phyloP scores from a whole-genome alignment of 2,888 invertebrate species.

The Junonia oenone region DNA sequence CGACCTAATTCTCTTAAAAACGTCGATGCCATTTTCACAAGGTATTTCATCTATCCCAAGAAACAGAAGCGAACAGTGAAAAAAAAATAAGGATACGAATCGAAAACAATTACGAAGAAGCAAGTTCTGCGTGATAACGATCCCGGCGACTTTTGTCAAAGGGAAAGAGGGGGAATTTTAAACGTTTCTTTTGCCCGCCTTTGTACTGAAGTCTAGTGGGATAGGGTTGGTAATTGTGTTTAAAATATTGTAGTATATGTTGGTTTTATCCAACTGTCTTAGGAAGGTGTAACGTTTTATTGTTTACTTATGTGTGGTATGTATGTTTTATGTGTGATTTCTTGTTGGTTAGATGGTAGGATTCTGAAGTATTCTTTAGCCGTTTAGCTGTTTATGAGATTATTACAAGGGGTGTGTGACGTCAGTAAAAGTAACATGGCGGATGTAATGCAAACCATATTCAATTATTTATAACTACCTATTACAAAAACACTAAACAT shows the following conservation, averaged over 20 bases:
- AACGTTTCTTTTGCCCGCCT: conserved; percentile 15
- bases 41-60: neutral
- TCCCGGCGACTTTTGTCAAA: conserved; percentile 44
- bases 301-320: too few relatives aligned
- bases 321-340: too few relatives aligned
- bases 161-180: conserved; percentile 19
- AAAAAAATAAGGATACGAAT: conserved; percentile 47
- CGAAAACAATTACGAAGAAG: conserved; percentile 61
- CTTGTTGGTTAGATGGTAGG: too few relatives aligned
- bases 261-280: neutral
- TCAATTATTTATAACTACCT: too few relatives aligned
- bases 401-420: too few relatives aligned
- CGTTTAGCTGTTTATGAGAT: too few relatives aligned
- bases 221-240: neutral
- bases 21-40: neutral
- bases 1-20: too few relatives aligned
- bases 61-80: conserved; percentile 1
- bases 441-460: too few relatives aligned
- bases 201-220: neutral
- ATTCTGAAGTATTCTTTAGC: too few relatives aligned
- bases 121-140: conserved; percentile 59
- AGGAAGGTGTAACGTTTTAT: too few relatives aligned
- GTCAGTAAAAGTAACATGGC: too few relatives aligned
- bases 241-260: neutral
- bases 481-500: too few relatives aligned